These are phyloP conservation scores for Lasioglossum pauxillum DNA, from an alignment of 2,888 invertebrate species.

Conservation along the genomic window DNA sequence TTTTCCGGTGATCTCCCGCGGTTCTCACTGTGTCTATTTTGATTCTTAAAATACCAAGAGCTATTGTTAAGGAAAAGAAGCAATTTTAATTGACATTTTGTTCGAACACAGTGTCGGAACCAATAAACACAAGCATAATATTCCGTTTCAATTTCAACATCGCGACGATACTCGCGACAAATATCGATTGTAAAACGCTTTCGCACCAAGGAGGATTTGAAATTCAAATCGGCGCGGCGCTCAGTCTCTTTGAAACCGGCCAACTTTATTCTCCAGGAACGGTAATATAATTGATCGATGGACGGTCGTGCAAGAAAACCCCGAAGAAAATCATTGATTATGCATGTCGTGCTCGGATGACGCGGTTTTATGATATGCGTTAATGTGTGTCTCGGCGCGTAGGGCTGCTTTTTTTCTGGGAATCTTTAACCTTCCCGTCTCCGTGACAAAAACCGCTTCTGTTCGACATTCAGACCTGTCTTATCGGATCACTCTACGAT, in stretches of 20 bases:
- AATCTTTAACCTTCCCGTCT: not conserved
- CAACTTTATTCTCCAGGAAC: not conserved
- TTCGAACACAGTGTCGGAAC: too few relatives aligned
- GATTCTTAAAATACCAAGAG: too few relatives aligned
- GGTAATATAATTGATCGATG: not conserved
- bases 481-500: not conserved
- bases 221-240: not conserved
- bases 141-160: not conserved
- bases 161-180: not conserved
- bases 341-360: not conserved
- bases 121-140: not conserved
- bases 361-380: not conserved
- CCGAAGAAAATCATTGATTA: not conserved
- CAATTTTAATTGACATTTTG: too few relatives aligned
- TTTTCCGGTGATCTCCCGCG: too few relatives aligned
- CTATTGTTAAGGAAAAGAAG: too few relatives aligned
- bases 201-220: not conserved
- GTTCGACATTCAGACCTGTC: not conserved
- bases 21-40: too few relatives aligned
- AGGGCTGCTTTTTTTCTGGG: not conserved
- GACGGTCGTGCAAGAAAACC: not conserved
- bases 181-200: not conserved
- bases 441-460: not conserved
- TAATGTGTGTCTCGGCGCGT: not conserved
- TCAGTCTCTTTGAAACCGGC: not conserved